Evolutionary conservation across 2,797 vertebrate species (phyloP).

Genomic region (Galaxias olidus): DNA sequence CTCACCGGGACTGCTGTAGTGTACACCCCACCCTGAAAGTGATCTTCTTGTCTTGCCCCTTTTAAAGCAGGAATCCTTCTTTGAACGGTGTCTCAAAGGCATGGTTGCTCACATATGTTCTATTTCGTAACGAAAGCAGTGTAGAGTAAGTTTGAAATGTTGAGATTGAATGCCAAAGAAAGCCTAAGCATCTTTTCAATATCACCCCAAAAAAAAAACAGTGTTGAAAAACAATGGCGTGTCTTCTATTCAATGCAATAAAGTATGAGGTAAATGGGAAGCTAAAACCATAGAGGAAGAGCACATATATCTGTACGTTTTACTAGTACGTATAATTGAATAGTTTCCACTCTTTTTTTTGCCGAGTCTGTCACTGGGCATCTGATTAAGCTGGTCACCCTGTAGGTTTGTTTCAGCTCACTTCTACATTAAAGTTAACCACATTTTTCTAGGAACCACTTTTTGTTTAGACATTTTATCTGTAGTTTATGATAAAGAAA

Average conservation of each 20-base stretch:
- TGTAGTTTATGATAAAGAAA: constrained; percentile 29
- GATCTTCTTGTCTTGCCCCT: not conserved
- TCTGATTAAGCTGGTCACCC: not conserved
- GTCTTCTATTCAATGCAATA: not conserved
- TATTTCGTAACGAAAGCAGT: not conserved
- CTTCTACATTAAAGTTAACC: not conserved
- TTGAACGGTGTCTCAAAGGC: too few species aligned
- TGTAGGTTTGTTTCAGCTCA: not conserved
- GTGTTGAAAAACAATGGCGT: not conserved
- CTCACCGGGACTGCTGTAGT: too few species aligned
- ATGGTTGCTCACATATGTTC: not conserved
- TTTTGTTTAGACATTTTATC: constrained; percentile 30
- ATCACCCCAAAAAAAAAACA: not conserved
- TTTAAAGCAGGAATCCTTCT: too few species aligned
- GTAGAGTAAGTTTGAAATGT: too few species aligned
- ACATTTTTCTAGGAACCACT: constrained; percentile 31
- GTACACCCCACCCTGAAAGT: not conserved
- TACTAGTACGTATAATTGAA: too few species aligned
- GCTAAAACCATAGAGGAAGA: too few species aligned
- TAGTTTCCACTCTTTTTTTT: too few species aligned
- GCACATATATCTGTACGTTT: too few species aligned
- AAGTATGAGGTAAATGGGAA: too few species aligned
- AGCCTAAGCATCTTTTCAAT: not conserved
- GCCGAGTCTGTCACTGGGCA: too few species aligned
- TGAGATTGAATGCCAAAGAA: constrained; percentile 1